A percentile compares a stretch with the other conserved stretches of the same genome.
These are phyloP conservation scores for Pteronura brasiliensis DNA, from an alignment of 2,113 vertebrate species.

Conservation along the genomic window DNA sequence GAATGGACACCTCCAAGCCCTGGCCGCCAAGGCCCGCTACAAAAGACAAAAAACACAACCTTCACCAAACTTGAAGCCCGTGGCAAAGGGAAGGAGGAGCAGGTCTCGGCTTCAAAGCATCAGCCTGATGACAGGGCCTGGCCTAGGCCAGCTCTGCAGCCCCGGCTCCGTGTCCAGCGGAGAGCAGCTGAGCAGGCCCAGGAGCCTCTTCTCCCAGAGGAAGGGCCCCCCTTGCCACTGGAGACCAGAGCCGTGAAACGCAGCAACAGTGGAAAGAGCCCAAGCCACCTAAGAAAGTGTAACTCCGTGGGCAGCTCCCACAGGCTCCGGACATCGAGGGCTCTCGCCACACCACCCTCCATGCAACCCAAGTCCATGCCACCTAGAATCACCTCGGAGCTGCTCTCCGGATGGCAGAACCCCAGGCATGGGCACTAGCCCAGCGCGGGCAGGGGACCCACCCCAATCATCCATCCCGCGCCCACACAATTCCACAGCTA, in stretches of 20 bases:
- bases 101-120: not conserved
- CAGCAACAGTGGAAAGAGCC: conserved; percentile 64
- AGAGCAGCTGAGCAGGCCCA: not conserved
- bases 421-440: rapidly evolving
- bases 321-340: rapidly evolving
- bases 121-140: not conserved
- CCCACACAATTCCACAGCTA: not conserved
- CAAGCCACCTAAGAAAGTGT: conserved; percentile 47
- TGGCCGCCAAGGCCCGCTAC: not conserved
- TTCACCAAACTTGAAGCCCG: rapidly evolving
- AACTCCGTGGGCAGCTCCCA: conserved; percentile 40
- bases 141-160: not conserved
- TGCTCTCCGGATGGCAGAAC: not conserved
- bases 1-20: not conserved
- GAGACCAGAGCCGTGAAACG: conserved; percentile 49
- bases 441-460: rapidly evolving
- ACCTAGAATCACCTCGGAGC: rapidly evolving
- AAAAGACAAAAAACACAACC: not conserved
- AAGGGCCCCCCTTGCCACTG: rapidly evolving
- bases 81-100: not conserved
- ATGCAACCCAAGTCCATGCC: not conserved
- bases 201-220: not conserved
- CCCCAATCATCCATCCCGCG: not conserved
- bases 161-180: not conserved
- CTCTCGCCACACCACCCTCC: not conserved